phyloP scores from a whole-genome alignment of 2,888 invertebrate genomes.

The Pyralis farinalis region DNA sequence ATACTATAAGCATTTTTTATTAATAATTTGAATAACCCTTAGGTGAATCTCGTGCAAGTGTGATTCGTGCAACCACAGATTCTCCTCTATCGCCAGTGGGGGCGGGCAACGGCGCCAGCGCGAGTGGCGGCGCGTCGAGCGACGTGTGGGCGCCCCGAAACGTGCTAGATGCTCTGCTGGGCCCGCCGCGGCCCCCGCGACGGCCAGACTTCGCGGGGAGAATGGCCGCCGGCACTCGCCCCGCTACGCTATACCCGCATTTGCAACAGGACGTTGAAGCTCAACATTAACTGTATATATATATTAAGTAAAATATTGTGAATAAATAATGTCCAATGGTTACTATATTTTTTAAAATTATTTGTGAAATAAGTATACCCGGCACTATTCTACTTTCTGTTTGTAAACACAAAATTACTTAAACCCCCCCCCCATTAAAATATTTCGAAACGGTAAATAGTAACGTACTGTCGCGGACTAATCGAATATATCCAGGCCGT shows the following conservation, averaged over 20 bases:
- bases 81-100: conserved; percentile 92
- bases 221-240: conserved; percentile 83
- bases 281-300: conserved; percentile 33
- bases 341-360: too few species aligned
- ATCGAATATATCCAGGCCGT: too few species aligned
- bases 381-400: too few species aligned
- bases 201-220: conserved; percentile 83
- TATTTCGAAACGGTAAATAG: too few species aligned
- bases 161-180: conserved; percentile 76
- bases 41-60: conserved; percentile 67
- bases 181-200: conserved; percentile 73
- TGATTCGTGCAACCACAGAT: conserved; percentile 88
- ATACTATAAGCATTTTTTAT: too few species aligned
- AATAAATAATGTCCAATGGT: not conserved
- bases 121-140: conserved; percentile 16
- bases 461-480: too few species aligned
- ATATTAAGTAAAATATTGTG: not conserved
- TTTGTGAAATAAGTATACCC: too few species aligned
- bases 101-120: conserved; percentile 47
- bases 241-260: conserved; percentile 88
- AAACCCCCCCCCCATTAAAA: too few species aligned
- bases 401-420: too few species aligned
- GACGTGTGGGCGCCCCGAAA: conserved; percentile 73
- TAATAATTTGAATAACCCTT: conserved; percentile 15
- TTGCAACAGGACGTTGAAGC: conserved; percentile 71